These are phyloP conservation scores for Criorhina ranunculi DNA, from an alignment of 2,888 invertebrate genomes.

Conservation along the genomic window DNA sequence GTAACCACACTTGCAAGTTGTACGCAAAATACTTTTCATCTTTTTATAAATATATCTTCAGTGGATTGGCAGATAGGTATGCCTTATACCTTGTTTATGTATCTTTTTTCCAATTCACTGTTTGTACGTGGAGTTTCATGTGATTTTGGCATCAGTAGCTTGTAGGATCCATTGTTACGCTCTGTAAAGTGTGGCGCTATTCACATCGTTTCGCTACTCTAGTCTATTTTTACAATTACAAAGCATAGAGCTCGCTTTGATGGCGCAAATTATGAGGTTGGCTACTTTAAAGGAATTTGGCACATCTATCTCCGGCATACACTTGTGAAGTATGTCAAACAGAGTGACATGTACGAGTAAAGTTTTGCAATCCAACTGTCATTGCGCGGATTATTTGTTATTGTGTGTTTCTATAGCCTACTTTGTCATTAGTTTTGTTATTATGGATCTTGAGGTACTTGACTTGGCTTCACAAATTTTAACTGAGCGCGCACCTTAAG, in stretches of 20 bases:
- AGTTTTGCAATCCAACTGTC: slow-evolving; percentile 40
- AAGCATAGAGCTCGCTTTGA: slow-evolving; percentile 6
- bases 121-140: slow-evolving; percentile 43
- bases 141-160: slow-evolving; percentile 52
- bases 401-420: slow-evolving; percentile 36
- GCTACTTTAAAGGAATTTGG: slow-evolving; percentile 36
- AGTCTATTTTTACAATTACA: slow-evolving; percentile 1
- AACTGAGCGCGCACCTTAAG: background rate
- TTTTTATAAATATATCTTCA: slow-evolving; percentile 14
- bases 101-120: slow-evolving; percentile 5
- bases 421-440: slow-evolving; percentile 33
- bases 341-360: slow-evolving; percentile 19
- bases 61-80: too few species aligned
- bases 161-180: slow-evolving; percentile 32
- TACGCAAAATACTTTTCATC: slow-evolving; percentile 35
- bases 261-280: slow-evolving; percentile 44
- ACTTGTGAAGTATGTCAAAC: slow-evolving; percentile 50
- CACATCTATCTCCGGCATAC: slow-evolving; percentile 3
- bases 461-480: background rate
- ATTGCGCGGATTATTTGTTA: background rate
- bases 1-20: slow-evolving; percentile 16
- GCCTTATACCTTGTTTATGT: slow-evolving; percentile 23
- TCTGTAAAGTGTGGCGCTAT: slow-evolving; percentile 29
- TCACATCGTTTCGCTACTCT: slow-evolving; percentile 15
- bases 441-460: slow-evolving; percentile 9